These are phyloP conservation scores for Andrena bicolor DNA, from an alignment of 2,888 invertebrate species.

Conservation along the genomic window DNA sequence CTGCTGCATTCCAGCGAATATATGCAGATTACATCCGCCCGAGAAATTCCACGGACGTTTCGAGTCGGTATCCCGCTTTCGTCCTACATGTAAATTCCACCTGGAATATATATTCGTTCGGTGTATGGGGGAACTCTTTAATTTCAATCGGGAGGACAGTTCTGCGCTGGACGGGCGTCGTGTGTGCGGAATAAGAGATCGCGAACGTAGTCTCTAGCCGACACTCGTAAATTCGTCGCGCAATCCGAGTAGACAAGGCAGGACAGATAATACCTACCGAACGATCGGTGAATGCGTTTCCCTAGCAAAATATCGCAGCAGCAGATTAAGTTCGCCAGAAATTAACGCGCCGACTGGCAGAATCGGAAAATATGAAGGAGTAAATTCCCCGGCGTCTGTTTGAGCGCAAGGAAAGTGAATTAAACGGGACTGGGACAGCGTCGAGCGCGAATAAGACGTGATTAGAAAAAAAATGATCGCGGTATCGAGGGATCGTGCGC, in stretches of 20 bases:
- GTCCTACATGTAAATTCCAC: conserved; percentile 61
- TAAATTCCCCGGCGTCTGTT: background rate
- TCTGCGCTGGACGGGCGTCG: conserved; percentile 22
- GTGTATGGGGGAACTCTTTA: conserved; percentile 60
- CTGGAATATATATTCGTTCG: conserved; percentile 66
- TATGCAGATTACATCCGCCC: conserved; percentile 7
- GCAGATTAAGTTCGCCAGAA: background rate
- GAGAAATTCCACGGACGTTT: conserved; percentile 51
- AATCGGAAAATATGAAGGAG: background rate
- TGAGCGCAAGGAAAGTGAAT: background rate
- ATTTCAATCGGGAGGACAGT: conserved; percentile 64
- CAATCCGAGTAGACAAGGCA: conserved; percentile 8
- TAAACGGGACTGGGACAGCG: background rate
- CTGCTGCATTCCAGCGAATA: conserved; percentile 5
- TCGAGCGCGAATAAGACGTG: background rate
- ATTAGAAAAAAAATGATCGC: background rate
- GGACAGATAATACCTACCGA: conserved; percentile 29
- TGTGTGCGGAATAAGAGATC: conserved; percentile 71
- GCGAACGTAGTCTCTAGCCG: conserved; percentile 36
- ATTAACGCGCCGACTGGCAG: background rate
- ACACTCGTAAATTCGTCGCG: conserved; percentile 36
- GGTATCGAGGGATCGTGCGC: conserved; percentile 12
- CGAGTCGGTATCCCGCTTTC: conserved; percentile 38
- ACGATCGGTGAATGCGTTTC: conserved; percentile 11
- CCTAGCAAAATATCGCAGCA: background rate